A percentile compares a stretch with the other conserved stretches of the same genome.
phyloP scores from a whole-genome alignment of 2,888 invertebrate species.

The Griposia aprilina region DNA sequence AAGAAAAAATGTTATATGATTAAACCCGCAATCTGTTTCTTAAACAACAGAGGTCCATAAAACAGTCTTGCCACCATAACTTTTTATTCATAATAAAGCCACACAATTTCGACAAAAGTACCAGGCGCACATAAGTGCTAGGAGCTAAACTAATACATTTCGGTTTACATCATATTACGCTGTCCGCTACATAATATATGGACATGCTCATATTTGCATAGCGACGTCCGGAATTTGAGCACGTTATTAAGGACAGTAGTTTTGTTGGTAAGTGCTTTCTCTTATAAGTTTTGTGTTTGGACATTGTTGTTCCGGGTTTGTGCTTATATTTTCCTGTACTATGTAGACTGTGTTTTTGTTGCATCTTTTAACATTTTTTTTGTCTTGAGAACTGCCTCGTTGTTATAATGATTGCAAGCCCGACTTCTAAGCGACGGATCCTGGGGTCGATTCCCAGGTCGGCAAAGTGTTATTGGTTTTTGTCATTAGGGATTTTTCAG shows the following conservation, averaged over 20 bases:
- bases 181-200: conserved; percentile 55
- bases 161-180: conserved; percentile 53
- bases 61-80: background rate
- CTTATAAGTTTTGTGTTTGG: conserved; percentile 28
- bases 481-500: background rate
- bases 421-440: background rate
- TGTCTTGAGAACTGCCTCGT: background rate
- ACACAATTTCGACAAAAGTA: conserved; percentile 9
- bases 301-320: conserved; percentile 22
- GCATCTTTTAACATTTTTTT: too few species aligned
- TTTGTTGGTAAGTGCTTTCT: conserved; percentile 36
- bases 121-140: conserved; percentile 43
- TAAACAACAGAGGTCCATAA: background rate
- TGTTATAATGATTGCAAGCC: background rate
- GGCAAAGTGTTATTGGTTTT: background rate
- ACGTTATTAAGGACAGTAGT: conserved; percentile 42
- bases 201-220: conserved; percentile 54
- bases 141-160: conserved; percentile 59
- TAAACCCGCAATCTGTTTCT: background rate
- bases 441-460: background rate
- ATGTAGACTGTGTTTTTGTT: too few species aligned
- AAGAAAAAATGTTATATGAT: background rate
- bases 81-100: conserved; percentile 10
- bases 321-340: conserved; percentile 2
- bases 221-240: conserved; percentile 38